Evolutionary conservation across 2,797 vertebrate species (phyloP), one percentile per base, ranked within the genome.

Genomic region (Acridotheres tristis): DNA sequence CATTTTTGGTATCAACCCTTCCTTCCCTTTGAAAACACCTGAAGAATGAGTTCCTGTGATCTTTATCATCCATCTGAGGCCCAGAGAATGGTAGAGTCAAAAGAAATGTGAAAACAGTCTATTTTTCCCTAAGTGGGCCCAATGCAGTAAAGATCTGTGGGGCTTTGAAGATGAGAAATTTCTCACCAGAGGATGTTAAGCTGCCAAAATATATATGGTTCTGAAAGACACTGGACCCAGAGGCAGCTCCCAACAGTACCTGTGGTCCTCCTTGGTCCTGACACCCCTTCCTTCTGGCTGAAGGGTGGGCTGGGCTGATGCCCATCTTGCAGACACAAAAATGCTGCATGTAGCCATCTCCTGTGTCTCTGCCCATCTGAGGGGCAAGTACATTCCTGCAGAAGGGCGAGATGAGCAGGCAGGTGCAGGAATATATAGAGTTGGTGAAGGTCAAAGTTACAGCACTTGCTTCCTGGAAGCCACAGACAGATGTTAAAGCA

Each of bases 321-420:
- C 20, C 21, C 58, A 40, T 9, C 36, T 48, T 75, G 29, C n/a
- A 48, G 50, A 57, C 10, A 36, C 25, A 68, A 71, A 91, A 27
- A 14, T 3, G 3, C 11, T 43, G 22, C 0, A 1, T 67, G 48
- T 25, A 21, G 29, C 11, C 2, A 0, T 22, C 40, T 82, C 11
- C 66, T 2, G 2, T 27, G 50, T 67, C 47, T 85, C 69, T 63
- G 36, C 34, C 51, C 4, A 1, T 21, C 13, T n/a, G 6, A n/a
- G 25, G 40, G 20, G 10, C 48, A 63, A 40, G 5, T 18, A 17
- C 0, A 0, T 65, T 81, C n/a, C 58, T 55, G 67, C 8, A 72
- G 55, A 59, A n/a, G 5, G 9, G 4, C 22, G 10, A 34, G 30
- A 22, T 71, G 50, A 67, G 47, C 45, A 79, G 74, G 59, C 17